Conservation (phyloP, 30 jellyfish, hydroid and myxozoan genomes). For the Calvadosia cruxmelitensis region DNA sequence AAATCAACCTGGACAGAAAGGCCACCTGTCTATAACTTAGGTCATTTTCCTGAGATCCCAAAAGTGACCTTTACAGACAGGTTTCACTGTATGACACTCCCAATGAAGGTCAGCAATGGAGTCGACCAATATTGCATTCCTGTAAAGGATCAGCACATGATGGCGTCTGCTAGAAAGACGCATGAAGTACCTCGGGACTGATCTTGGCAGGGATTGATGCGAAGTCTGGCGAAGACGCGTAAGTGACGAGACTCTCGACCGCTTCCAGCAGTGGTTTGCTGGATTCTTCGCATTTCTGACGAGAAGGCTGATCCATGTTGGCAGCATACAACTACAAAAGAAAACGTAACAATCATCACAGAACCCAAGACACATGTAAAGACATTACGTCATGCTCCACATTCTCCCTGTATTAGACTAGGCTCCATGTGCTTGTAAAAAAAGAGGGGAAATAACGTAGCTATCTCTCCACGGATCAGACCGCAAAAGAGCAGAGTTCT, state of each 20-base stretch:
- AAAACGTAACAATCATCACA: not conserved
- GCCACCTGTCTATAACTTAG: too few relatives aligned
- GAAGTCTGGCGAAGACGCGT: constrained; percentile 92
- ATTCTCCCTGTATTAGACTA: too few relatives aligned
- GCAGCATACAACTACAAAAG: constrained; percentile 73
- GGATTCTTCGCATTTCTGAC: constrained; percentile 48
- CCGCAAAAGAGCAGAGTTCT: too few relatives aligned
- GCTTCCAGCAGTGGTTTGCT: constrained; percentile 85
- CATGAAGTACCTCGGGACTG: constrained; percentile 68
- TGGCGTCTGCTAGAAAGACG: too few relatives aligned
- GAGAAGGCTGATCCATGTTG: constrained; percentile 50
- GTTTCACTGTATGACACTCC: not conserved
- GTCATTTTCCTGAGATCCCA: not conserved
- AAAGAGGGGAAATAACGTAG: too few relatives aligned
- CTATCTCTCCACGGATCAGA: too few relatives aligned
- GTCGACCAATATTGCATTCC: not conserved
- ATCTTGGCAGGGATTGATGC: constrained; percentile 91
- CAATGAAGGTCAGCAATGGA: not conserved
- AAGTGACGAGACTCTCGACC: constrained; percentile 78
- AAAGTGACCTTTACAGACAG: too few relatives aligned
- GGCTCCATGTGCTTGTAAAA: too few relatives aligned
- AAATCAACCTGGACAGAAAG: too few relatives aligned
- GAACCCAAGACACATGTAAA: not conserved
- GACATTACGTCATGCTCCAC: too few relatives aligned
- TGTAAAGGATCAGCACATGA: too few relatives aligned